Evolutionary conservation across 2,888 invertebrate species (phyloP).

Genomic region (Norana najaformis): DNA sequence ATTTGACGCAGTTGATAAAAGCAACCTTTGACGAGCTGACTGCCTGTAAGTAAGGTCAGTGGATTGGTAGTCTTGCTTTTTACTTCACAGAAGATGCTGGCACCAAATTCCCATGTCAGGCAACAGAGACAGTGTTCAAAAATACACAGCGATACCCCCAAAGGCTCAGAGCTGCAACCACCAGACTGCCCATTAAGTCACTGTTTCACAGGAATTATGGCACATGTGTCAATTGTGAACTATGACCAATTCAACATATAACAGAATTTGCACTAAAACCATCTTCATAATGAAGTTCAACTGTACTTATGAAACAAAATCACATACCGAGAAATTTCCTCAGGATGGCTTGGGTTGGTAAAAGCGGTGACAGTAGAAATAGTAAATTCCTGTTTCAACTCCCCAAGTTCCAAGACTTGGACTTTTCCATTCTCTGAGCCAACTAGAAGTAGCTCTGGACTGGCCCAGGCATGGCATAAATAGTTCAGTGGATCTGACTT

Average conservation of each 20-base stretch:
- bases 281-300: not conserved
- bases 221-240: not conserved
- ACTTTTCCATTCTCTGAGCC: slow-evolving; percentile 78
- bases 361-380: slow-evolving; percentile 42
- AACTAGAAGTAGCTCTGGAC: slow-evolving; percentile 78
- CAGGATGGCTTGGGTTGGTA: not conserved
- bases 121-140: not conserved
- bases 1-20: too few relatives aligned
- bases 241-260: not conserved
- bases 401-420: slow-evolving; percentile 82
- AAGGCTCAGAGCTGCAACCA: not conserved
- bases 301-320: not conserved
- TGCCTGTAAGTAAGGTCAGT: too few relatives aligned
- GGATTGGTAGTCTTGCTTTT: not conserved
- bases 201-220: not conserved
- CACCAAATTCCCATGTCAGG: not conserved
- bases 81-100: not conserved
- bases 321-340: not conserved
- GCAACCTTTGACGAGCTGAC: too few relatives aligned
- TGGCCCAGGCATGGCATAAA: slow-evolving; percentile 79
- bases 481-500: slow-evolving; percentile 78
- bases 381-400: slow-evolving; percentile 67
- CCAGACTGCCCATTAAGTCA: not conserved
- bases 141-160: not conserved
- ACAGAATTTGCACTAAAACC: not conserved